These are phyloP conservation scores for Sipha flava DNA, from an alignment of 1,140 invertebrate species.

Conservation along the genomic window DNA sequence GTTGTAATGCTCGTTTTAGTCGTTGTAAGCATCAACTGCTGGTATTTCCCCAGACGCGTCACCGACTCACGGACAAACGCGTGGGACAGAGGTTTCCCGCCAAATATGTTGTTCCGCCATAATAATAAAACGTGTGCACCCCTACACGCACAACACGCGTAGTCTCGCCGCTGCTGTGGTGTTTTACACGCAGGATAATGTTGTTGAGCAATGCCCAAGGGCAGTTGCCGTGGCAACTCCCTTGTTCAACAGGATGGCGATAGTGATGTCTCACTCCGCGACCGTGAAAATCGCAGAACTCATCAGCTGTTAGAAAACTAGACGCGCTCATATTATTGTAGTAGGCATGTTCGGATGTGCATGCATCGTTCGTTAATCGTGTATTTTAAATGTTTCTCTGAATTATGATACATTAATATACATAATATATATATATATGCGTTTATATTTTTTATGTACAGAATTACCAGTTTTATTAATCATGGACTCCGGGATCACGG, in stretches of 20 bases:
- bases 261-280: not conserved
- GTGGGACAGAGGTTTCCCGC: not conserved
- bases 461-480: not conserved
- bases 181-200: not conserved
- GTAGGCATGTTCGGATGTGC: too few relatives aligned
- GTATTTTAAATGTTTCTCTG: too few relatives aligned
- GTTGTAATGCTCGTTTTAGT: not conserved
- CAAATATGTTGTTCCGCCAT: not conserved
- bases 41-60: too few relatives aligned
- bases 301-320: not conserved
- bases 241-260: constrained; percentile 20
- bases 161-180: not conserved
- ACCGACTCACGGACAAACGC: not conserved
- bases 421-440: too few relatives aligned
- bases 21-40: too few relatives aligned
- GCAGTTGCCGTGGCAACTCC: constrained; percentile 16
- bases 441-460: not conserved
- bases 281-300: not conserved
- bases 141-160: not conserved
- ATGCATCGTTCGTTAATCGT: too few relatives aligned
- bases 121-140: not conserved
- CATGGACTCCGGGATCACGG: constrained; percentile 32
- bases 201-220: not conserved
- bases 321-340: too few relatives aligned
- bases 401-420: too few relatives aligned